A percentile compares a stretch with the other conserved stretches of the same genome.
These are phyloP conservation scores for Odontamblyopus rebecca DNA, from an alignment of 2,797 vertebrate species.

Conservation along the genomic window DNA sequence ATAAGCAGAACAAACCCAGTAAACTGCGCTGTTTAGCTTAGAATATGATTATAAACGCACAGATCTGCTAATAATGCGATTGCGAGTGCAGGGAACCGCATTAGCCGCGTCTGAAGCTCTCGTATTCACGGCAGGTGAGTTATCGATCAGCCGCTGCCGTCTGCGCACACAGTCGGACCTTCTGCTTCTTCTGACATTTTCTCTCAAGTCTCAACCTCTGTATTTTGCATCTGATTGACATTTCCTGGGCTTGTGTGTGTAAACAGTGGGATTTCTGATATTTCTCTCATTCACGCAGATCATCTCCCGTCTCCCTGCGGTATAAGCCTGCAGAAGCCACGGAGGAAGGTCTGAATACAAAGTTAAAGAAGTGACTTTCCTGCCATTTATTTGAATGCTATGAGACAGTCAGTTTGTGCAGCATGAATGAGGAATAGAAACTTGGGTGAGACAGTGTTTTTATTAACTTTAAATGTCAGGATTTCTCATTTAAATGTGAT, in stretches of 20 bases:
- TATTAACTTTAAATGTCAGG: slow-evolving; percentile 37
- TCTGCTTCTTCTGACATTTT: slow-evolving; percentile 64
- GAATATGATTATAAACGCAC: too few species aligned
- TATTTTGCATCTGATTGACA: slow-evolving; percentile 77
- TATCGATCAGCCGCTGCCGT: slow-evolving; percentile 57
- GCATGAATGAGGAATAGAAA: slow-evolving; percentile 23
- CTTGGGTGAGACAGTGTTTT: slow-evolving; percentile 18
- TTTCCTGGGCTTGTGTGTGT: slow-evolving; percentile 64
- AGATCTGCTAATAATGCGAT: too few species aligned
- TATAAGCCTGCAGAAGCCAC: slow-evolving; percentile 35
- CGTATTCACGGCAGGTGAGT: slow-evolving; percentile 56
- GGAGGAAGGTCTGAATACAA: slow-evolving; percentile 45
- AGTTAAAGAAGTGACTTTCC: slow-evolving; percentile 29
- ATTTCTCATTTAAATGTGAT: not conserved
- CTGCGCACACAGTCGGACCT: slow-evolving; percentile 28
- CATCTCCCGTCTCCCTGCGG: slow-evolving; percentile 47
- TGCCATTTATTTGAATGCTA: slow-evolving; percentile 13
- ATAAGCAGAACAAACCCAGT: too few species aligned
- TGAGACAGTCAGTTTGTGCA: slow-evolving; percentile 15
- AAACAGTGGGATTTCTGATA: slow-evolving; percentile 69
- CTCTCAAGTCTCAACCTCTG: slow-evolving; percentile 53
- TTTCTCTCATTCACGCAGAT: slow-evolving; percentile 62
- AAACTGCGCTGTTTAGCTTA: too few species aligned
- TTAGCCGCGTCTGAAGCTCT: slow-evolving; percentile 16
- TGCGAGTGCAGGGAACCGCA: too few species aligned